Base-by-base conservation (phyloP, 35 echinoderm and acorn worm genomes). In the Hemicentrotus pulcherrimus region DNA sequence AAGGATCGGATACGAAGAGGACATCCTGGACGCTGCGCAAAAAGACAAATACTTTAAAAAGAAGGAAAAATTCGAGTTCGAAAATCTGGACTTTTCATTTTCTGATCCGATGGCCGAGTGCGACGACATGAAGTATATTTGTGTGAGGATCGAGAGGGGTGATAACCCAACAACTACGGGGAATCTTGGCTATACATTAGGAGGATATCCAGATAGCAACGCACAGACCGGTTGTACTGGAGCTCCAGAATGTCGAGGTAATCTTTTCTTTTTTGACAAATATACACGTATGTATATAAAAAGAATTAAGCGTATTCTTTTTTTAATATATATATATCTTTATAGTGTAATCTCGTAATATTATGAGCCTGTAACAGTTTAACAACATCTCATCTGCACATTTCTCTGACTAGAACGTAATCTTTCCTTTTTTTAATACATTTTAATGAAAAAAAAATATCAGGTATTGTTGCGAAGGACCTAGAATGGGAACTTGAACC, bases 181-280 rank as follows among this genome's bases (percentile, higher is more conserved):
- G 22, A 45, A 92, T 48, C 92, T 97, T 24, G 61, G 61, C 46
- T 96, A 96, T 61, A 92, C 92, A 4, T 96, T 97, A 48, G 31
- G 28, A 13, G 95, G 86, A 16, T 85, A 61, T 58, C 97, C 97
- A 9, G 85, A 88, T 7, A 32, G 91, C 22, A 46, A 46, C 7
- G 97, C 95, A 46, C 88, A 96, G 4, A 97, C 97, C 50, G 95
- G 95, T 61, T 97, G 97, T 94, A 92, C 93, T 95, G 92, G 94
- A 92, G 87, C 95, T 30, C 86, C 92, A 88, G 90, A 96, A 8
- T 97, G 97, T 58, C 78, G 91, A 97, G 97, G 97, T 97, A 92
- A 32, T 60, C 19, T 61, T 55, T 55, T 78, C 19, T 28, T 78
- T 4, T 78, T 78, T 8, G 22, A 19, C 16, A 70, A 24, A 28